Evolutionary conservation across 2,888 invertebrate genomes (phyloP).

Genomic region (Adelognathus sp.): DNA sequence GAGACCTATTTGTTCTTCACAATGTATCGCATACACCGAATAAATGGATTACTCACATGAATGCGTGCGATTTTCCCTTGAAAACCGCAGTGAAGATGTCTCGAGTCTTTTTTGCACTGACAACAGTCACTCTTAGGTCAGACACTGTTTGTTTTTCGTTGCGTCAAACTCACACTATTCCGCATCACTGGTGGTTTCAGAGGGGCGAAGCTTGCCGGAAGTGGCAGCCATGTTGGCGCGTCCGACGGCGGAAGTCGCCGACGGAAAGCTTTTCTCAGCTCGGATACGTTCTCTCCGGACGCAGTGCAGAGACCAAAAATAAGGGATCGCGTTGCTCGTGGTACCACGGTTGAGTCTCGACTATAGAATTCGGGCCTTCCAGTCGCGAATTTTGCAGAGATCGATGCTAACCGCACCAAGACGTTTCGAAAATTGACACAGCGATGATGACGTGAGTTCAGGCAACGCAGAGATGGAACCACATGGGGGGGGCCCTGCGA

Average conservation of each 20-base stretch:
- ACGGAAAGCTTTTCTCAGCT: not conserved
- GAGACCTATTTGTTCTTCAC: conserved; percentile 13
- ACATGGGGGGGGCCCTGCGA: conserved; percentile 67
- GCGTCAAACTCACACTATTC: not conserved
- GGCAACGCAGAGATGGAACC: conserved; percentile 47
- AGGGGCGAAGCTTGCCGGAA: not conserved
- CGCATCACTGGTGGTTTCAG: not conserved
- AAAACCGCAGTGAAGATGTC: not conserved
- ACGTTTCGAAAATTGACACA: conserved; percentile 47
- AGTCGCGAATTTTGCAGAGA: conserved; percentile 10
- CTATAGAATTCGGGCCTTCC: conserved; percentile 36
- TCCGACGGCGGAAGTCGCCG: conserved; percentile 13
- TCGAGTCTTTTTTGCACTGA: not conserved
- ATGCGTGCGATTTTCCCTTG: not conserved
- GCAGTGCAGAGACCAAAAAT: not conserved
- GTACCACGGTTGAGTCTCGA: conserved; percentile 44
- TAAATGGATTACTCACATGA: conserved; percentile 29
- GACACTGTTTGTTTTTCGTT: not conserved
- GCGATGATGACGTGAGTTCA: conserved; percentile 23
- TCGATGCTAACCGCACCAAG: conserved; percentile 38
- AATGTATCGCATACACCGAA: not conserved
- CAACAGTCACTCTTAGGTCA: not conserved
- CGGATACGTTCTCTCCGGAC: not conserved
- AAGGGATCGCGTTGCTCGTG: conserved; percentile 31
- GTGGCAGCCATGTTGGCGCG: not conserved